Evolutionary conservation across 1,140 invertebrate species (phyloP), one percentile per base, ranked within the genome.

Genomic region (Idris sp.): DNA sequence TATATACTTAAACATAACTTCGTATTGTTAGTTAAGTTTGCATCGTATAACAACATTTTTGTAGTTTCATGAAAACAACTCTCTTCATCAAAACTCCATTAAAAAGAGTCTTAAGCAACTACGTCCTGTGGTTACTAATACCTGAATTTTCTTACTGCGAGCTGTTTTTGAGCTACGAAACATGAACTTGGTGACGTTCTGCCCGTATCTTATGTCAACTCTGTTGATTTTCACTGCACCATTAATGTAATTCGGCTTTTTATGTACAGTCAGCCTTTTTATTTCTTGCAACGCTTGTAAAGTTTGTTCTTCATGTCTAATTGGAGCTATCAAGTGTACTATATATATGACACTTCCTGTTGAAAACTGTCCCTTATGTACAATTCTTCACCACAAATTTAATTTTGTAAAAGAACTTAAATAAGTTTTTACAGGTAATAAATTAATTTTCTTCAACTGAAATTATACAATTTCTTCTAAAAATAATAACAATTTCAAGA

Each of bases 71-170:
- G 16, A 53, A 53, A 64, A 53, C 48, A 64, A 64, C 30, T 64
- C 38, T 31, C 58, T 62, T 62, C 58, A 33, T 62, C 58, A 62
- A 62, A 62, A 62, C 36, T 62, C 36, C 9, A 51, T 51, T 51
- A 41, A 51, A 28, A 26, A 5, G 25, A 40, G 43, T 38, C 25
- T 61, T 62, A 41, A 31, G 44, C 15, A 43, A 51, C 44, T 43
- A 51, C 58, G 44, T 49, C 13, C 16, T 41, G 15, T 36, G 58
- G 46, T 51, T 62, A 41, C 46, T 44, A 64, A 64, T 53, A 43
- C 31, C 46, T 35, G 26, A 43, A 64, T 64, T 64, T 64, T 64
- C 35, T 33, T 0, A 35, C 18, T 35, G 28, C 26, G 53, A 53
- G 46, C 43, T 64, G 51, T 64, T 53, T 44, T 64, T 25, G 13